Conservation (phyloP, 2,797 vertebrate species). For the Ctenopoma kingsleyae region DNA sequence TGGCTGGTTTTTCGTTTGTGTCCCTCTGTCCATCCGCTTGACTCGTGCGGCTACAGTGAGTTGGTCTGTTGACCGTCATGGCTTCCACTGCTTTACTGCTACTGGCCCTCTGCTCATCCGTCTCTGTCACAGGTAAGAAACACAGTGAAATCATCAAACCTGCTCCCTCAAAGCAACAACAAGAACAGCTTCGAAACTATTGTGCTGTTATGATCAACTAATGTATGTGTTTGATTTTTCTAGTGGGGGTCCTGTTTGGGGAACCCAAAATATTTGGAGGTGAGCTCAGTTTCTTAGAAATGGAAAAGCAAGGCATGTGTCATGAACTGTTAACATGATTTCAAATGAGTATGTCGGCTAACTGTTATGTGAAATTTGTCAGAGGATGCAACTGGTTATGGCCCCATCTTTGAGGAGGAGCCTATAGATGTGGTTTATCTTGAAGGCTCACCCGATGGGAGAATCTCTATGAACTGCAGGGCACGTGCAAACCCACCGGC, state of each 20-base stretch:
- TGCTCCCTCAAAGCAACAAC: not conserved
- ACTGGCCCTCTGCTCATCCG: constrained; percentile 65
- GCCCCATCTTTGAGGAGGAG: constrained; percentile 98
- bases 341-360: rapidly evolving
- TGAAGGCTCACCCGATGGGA: constrained; percentile 94
- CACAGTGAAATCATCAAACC: not conserved
- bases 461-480: constrained; percentile 97
- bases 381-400: constrained; percentile 96
- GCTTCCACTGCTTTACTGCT: constrained; percentile 63
- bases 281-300: constrained; percentile 47
- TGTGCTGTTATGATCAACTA: not conserved
- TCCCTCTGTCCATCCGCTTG: constrained; percentile 17
- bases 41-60: constrained; percentile 10
- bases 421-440: constrained; percentile 95
- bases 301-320: not conserved
- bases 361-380: constrained; percentile 31
- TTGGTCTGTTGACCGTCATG: constrained; percentile 63
- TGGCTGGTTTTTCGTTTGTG: constrained; percentile 7
- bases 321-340: not conserved
- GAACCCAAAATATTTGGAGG: constrained; percentile 84
- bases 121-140: constrained; percentile 74
- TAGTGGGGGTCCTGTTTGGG: constrained; percentile 80
- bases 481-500: constrained; percentile 93
- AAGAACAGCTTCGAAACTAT: not conserved
- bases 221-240: not conserved